Percentiles rank a stretch among this genome's conserved stretches.
These are phyloP conservation scores for Piaya cayana DNA, from an alignment of 2,113 vertebrate genomes.

Conservation along the genomic window DNA sequence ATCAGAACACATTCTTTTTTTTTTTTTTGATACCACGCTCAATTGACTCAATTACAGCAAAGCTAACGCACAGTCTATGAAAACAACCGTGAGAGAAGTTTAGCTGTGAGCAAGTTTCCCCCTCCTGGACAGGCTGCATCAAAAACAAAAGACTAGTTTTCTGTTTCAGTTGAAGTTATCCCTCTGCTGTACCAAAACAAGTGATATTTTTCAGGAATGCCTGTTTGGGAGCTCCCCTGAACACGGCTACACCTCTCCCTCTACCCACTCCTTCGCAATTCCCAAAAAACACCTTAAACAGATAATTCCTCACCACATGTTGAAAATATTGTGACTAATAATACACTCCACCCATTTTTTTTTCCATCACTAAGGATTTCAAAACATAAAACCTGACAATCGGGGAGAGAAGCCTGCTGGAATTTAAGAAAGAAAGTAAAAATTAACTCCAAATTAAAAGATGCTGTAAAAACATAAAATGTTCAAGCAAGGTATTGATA, in stretches of 20 bases:
- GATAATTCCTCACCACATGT: background rate
- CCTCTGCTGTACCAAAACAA: background rate
- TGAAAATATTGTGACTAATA: constrained; percentile 35
- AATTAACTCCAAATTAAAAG: background rate
- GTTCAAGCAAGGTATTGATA: background rate
- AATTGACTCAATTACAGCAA: background rate
- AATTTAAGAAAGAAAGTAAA: background rate
- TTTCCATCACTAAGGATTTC: background rate
- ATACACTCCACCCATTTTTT: constrained; percentile 4
- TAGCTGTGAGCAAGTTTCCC: constrained; percentile 19
- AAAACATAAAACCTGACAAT: constrained; percentile 23
- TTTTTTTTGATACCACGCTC: background rate
- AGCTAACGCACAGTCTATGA: background rate
- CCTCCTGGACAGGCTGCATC: constrained; percentile 28
- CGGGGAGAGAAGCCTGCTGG: background rate
- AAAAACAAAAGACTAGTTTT: background rate
- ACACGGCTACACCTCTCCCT: background rate
- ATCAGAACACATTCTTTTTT: background rate
- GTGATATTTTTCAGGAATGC: background rate
- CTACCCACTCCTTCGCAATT: background rate
- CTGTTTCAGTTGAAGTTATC: background rate
- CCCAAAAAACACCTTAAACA: constrained; percentile 5
- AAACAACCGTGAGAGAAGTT: background rate
- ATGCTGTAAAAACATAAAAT: background rate
- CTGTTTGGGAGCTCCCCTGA: background rate